Conservation (phyloP, 2,797 vertebrate species). For the Hybognathus amarus region DNA sequence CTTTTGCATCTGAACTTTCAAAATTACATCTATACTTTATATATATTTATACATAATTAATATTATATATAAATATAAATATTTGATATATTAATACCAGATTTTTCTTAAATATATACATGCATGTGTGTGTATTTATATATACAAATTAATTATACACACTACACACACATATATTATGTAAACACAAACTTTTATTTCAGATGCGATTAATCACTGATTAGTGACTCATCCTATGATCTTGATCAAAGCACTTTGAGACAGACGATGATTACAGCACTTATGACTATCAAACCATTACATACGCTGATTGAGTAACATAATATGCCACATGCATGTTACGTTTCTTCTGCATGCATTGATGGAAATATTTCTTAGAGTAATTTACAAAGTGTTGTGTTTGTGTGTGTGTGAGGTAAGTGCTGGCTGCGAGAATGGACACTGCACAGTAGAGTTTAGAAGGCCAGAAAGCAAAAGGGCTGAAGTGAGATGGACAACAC, state of each 20-base stretch:
- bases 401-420: background rate
- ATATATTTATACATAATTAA: too few species aligned
- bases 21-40: too few species aligned
- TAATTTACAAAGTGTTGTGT: conserved; percentile 8
- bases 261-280: conserved; percentile 28
- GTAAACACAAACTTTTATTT: too few species aligned
- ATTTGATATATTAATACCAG: too few species aligned
- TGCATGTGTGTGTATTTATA: too few species aligned
- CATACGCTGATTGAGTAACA: background rate
- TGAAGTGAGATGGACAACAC: background rate
- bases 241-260: conserved; percentile 17
- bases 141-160: too few species aligned
- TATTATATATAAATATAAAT: too few species aligned
- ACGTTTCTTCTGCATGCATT: background rate
- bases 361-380: background rate
- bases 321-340: conserved; percentile 7
- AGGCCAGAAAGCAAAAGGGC: conserved; percentile 20
- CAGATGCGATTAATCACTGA: too few species aligned
- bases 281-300: conserved; percentile 14
- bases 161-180: too few species aligned
- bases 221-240: too few species aligned
- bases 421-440: conserved; percentile 6
- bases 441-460: conserved; percentile 21
- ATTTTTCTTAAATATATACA: too few species aligned
- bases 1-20: too few species aligned